Evolutionary conservation across 2,797 vertebrate species (phyloP), one percentile per base, ranked within the genome.

Genomic region (Sebastes minor): DNA sequence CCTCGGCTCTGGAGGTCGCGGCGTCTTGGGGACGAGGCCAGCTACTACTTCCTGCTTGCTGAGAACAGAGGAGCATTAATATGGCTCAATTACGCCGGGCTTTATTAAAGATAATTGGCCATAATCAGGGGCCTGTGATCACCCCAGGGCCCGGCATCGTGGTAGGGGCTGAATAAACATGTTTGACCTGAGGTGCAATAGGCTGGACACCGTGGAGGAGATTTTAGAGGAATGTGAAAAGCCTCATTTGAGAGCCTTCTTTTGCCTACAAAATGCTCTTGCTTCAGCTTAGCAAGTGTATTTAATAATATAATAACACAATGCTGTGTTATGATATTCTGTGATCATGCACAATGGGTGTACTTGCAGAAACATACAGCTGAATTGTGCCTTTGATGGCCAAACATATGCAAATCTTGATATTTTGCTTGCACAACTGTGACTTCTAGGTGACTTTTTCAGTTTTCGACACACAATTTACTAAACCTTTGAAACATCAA

Each of bases 51-150:
- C 89, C 91, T 90, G 86, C 84, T 86, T 49, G 72, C 69, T 4
- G 64, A 84, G 88, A 90, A 90, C 85, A 89, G 85, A 90, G 76
- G 67, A 83, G 76, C 77, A 73, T 90, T 94, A 94, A 92, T 91
- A 83, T 82, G 76, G 86, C 85, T 91, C 91, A 91, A 94, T 94
- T 93, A 89, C 90, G 78, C 65, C 55, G 16, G 76, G 76, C 83
- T 91, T 91, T 91, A 94, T 95, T 94, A 91, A 93, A 92, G 81
- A 92, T 93, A 94, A 95, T 93, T 91, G 85, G 25, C 76, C 53
- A 64, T 93, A 92, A 95, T 95, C 80, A 90, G 91, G 91, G 79
- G 81, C 72, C 87, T 79, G 73, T 66, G 76, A 74, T 89, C 77
- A 74, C 82, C 87, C 81, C 53, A 23, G 76, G 77, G 71, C 86